Evolutionary conservation across 2,888 invertebrate genomes (phyloP).

Genomic region (Thymelicus lineola): DNA sequence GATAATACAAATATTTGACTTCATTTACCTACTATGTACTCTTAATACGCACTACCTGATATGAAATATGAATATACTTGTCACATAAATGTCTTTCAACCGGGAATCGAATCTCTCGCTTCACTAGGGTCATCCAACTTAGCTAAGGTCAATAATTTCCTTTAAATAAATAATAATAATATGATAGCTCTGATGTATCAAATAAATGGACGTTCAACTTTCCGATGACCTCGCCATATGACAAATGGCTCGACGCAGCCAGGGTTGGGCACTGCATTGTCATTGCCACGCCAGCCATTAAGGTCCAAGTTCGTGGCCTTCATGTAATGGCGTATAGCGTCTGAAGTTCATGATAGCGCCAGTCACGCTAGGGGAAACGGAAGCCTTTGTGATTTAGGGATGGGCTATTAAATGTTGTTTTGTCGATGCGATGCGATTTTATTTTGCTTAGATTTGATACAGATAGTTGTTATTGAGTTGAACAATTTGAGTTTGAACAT

Average conservation of each 20-base stretch:
- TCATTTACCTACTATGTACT: no score
- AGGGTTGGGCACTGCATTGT: conserved; percentile 43
- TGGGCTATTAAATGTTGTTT: background rate
- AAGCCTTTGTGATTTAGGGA: conserved; percentile 3
- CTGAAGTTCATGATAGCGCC: conserved; percentile 45
- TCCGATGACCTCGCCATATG: background rate
- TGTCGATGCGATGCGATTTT: background rate
- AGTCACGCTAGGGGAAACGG: conserved; percentile 50
- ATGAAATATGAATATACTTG: no score
- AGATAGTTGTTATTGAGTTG: no score
- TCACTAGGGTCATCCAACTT: no score
- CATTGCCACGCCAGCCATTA: conserved; percentile 58
- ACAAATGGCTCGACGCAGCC: background rate
- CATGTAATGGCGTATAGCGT: conserved; percentile 46
- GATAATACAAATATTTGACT: no score
- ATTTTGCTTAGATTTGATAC: background rate
- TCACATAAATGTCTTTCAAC: no score
- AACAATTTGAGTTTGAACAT: no score
- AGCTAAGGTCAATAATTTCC: background rate
- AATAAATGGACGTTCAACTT: background rate
- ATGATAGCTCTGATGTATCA: background rate
- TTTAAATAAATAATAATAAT: background rate
- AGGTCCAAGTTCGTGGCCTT: conserved; percentile 64
- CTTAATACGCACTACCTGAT: no score
- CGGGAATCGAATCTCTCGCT: no score